Evolutionary conservation across 1,140 invertebrate genomes (phyloP), one percentile per base, ranked within the genome.

Genomic region (Polypedilum pembai): DNA sequence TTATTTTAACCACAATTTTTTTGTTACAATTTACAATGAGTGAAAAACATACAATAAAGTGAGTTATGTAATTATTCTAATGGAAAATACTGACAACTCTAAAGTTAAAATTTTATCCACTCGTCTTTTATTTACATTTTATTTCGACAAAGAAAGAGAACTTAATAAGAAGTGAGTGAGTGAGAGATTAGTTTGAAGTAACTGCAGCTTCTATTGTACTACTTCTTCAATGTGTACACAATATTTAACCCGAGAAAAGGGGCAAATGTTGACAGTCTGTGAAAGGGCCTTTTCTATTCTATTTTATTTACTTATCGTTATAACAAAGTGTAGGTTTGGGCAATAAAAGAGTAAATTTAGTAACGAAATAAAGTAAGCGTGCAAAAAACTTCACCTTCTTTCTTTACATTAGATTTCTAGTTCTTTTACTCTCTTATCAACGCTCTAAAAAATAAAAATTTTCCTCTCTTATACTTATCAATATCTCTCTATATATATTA

Each of bases 301-400:
- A 56, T 56, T 56, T 33, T 56, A 56, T 56, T 56, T 56, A n/a
- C 45, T 56, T 56, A 56, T 56, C 45, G 45, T 56, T 56, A 56
- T 56, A 56, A 56, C 45, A n/a, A 56, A 12, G 10, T 56, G 10
- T 8, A 56, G 10, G 12, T 56, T 33, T 33, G 24, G 24, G 24
- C 24, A 33, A 33, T 33, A 33, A 33, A 5, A 33, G 24, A 33
- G 24, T 33, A 33, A 33, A 33, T 33, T 33, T 33, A 33, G 24
- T 33, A 33, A 33, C 24, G 24, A 33, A 33, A 33, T 33, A 3
- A 5, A 33, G 24, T 33, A 33, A 33, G 24, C 24, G 24, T 33
- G 24, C 24, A 33, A 33, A 33, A 33, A 33, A 33, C 24, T 33
- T 5, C 24, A 33, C 24, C 24, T 33, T 33, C 5, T 5, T 33